These are phyloP conservation scores for Clivina fossor DNA, from an alignment of 2,888 invertebrate genomes.

Conservation along the genomic window DNA sequence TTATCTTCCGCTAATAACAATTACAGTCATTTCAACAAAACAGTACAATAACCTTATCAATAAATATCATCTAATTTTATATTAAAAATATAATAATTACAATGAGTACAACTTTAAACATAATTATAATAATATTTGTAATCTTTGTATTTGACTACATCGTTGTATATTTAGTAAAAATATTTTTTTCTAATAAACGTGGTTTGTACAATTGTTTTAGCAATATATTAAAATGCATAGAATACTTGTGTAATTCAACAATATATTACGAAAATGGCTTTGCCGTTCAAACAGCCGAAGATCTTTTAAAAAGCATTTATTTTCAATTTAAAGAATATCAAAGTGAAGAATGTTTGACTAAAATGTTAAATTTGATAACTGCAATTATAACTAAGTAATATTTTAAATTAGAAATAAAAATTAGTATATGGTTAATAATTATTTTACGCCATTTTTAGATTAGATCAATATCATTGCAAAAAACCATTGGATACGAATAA, in stretches of 20 bases:
- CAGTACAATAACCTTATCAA: too few relatives aligned
- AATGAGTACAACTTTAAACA: too few relatives aligned
- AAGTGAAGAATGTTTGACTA: neutral
- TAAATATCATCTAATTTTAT: too few relatives aligned
- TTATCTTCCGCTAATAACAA: too few relatives aligned
- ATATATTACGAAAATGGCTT: slow-evolving; percentile 6
- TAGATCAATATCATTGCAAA: slow-evolving; percentile 4
- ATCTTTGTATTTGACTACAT: too few relatives aligned
- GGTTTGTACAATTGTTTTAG: too few relatives aligned
- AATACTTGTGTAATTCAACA: slow-evolving; percentile 13
- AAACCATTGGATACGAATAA: neutral
- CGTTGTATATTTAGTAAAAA: too few relatives aligned
- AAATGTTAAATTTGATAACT: slow-evolving; percentile 12
- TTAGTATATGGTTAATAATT: neutral
- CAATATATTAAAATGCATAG: slow-evolving; percentile 15
- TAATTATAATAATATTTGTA: too few relatives aligned
- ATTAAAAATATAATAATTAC: too few relatives aligned
- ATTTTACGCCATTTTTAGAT: slow-evolving; percentile 10
- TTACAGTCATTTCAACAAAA: too few relatives aligned
- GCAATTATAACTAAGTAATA: slow-evolving; percentile 17
- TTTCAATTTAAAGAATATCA: neutral
- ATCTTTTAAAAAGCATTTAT: slow-evolving; percentile 19
- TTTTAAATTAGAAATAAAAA: neutral
- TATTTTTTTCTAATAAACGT: too few relatives aligned
- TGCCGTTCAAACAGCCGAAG: slow-evolving; percentile 8